These are phyloP conservation scores for Tillus elongatus DNA, from an alignment of 2,888 invertebrate genomes.

Conservation along the genomic window DNA sequence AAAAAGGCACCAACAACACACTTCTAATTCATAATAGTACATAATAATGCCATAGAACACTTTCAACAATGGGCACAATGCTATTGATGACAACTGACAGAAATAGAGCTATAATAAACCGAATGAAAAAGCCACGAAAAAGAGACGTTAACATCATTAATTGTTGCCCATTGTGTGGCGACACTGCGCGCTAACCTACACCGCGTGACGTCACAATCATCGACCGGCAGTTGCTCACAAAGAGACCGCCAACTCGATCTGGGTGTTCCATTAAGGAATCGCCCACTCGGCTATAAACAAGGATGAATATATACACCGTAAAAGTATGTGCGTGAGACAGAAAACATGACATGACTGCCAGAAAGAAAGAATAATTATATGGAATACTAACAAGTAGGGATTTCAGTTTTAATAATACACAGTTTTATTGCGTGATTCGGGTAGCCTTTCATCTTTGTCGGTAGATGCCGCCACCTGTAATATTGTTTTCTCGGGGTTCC, in stretches of 20 bases:
- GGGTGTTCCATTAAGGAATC: slow-evolving; percentile 41
- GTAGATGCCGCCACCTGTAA: too few relatives aligned
- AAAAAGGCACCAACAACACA: too few relatives aligned
- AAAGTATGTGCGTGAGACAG: not conserved
- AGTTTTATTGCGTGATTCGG: too few relatives aligned
- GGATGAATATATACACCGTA: not conserved
- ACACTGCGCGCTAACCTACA: slow-evolving; percentile 11
- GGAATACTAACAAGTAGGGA: slow-evolving; percentile 36
- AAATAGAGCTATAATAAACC: too few relatives aligned
- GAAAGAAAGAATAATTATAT: slow-evolving; percentile 31
- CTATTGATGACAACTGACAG: too few relatives aligned
- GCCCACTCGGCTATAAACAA: slow-evolving; percentile 30
- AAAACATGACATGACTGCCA: slow-evolving; percentile 13
- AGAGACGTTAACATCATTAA: too few relatives aligned
- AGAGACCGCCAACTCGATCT: slow-evolving; percentile 40
- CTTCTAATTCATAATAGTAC: too few relatives aligned
- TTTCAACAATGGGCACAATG: too few relatives aligned
- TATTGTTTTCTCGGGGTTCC: too few relatives aligned
- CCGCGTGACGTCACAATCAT: slow-evolving; percentile 34
- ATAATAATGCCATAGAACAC: too few relatives aligned
- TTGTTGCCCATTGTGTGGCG: slow-evolving; percentile 8
- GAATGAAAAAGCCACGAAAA: too few relatives aligned
- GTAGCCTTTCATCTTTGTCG: too few relatives aligned
- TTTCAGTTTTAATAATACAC: slow-evolving; percentile 10
- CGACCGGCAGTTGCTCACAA: slow-evolving; percentile 37